Conservation (phyloP, 2,888 invertebrate genomes). For the Orthosia gracilis region DNA sequence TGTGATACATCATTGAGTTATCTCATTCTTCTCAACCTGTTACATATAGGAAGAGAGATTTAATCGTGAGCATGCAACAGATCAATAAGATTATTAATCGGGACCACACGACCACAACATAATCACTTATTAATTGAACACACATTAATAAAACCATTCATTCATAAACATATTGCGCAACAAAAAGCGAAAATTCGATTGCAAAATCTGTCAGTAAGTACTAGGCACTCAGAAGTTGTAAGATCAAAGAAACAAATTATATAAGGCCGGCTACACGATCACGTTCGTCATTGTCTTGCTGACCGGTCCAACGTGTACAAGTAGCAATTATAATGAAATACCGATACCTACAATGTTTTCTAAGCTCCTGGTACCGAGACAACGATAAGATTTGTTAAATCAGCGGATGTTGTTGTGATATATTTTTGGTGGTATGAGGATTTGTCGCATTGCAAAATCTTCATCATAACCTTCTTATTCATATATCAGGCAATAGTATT, state of each 20-base stretch:
- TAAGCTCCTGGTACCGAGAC: slow-evolving; percentile 34
- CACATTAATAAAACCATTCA: slow-evolving; percentile 51
- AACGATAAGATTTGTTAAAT: slow-evolving; percentile 32
- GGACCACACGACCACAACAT: slow-evolving; percentile 25
- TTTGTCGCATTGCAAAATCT: not conserved
- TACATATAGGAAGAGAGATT: slow-evolving; percentile 19
- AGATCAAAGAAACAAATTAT: slow-evolving; percentile 75
- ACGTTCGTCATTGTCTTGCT: slow-evolving; percentile 74
- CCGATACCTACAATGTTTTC: slow-evolving; percentile 59
- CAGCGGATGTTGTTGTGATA: not conserved
- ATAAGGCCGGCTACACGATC: slow-evolving; percentile 70
- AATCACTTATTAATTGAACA: slow-evolving; percentile 52
- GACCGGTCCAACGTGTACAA: slow-evolving; percentile 71
- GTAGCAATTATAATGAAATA: slow-evolving; percentile 67
- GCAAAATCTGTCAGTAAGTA: slow-evolving; percentile 68
- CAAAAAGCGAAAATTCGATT: slow-evolving; percentile 63
- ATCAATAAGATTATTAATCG: slow-evolving; percentile 50
- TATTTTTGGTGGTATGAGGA: not conserved
- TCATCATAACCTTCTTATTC: not conserved
- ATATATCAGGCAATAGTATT: not conserved
- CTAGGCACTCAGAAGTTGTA: slow-evolving; percentile 60
- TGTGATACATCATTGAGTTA: slow-evolving; percentile 19
- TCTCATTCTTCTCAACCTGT: not conserved
- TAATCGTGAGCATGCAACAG: slow-evolving; percentile 2
- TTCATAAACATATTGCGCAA: slow-evolving; percentile 60